Evolutionary conservation across 2,113 vertebrate species (phyloP), one percentile per base, ranked within the genome.

Genomic region (Semnopithecus entellus): DNA sequence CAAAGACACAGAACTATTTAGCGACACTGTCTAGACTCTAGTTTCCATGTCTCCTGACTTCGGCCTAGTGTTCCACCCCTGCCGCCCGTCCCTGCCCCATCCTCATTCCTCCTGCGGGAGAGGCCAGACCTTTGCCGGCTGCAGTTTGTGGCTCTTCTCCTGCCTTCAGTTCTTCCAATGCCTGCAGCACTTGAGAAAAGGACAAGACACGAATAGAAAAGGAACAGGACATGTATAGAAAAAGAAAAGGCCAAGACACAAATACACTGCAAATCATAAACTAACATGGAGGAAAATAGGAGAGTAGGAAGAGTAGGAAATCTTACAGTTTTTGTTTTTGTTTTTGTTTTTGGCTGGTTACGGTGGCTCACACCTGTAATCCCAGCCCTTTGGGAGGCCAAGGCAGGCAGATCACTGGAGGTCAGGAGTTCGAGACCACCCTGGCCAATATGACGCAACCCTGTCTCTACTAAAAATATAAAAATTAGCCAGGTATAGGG

Each of bases 281-380:
- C 64, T 38, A n/a, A 82, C 32, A 13, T 23, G 48, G 76, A 57
- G 48, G 55, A 64, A 55, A 92, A 52, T 3, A 45, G 32, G 10
- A 57, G 35, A 80, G 48, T 50, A 50, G 48, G 13, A 50, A 50
- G 59, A 83, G 70, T 55, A 55, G 61, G 59, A 88, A 88, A 43
- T 3, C 57, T 27, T 55, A 11, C 75, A 30, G 3, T 57, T 27
- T 45, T 55, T 3, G 12, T 40, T 43, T 43, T 43, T 43, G 12
- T 50, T 55, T 52, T 52, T 52, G 6, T 55, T 55, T 79, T 64
- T 64, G 27, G 61, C 61, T 30, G 5, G 12, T 12, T 13, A 13
- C 5, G 0, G 61, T 0, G 0, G 61, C 61, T 64, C 12, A 64
- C 2, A 0, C 27, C 61, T 14, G 5, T 64, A 64, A 32, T 64